These are phyloP conservation scores for Nanorana parkeri DNA, from an alignment of 2,113 vertebrate species.

Conservation along the genomic window DNA sequence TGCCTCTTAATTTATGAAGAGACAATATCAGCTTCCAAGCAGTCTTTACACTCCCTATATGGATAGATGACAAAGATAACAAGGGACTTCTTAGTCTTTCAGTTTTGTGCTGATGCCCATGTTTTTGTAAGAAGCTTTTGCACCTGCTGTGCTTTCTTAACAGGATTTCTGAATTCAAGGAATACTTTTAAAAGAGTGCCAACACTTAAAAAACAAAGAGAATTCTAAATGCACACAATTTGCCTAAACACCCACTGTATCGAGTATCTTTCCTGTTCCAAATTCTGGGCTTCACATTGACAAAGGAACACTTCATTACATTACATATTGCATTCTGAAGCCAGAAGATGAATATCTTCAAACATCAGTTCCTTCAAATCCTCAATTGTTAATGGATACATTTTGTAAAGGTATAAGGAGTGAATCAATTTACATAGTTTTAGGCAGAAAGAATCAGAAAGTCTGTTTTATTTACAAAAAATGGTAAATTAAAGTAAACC, in stretches of 20 bases:
- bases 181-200: conserved; percentile 67
- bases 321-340: not conserved
- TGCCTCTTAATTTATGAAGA: conserved; percentile 51
- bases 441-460: not conserved
- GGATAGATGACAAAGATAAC: conserved; percentile 76
- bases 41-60: conserved; percentile 67
- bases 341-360: not conserved
- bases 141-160: conserved; percentile 75
- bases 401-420: not conserved
- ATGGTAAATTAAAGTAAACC: not conserved
- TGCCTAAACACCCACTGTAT: conserved; percentile 1
- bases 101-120: conserved; percentile 65
- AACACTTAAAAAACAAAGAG: conserved; percentile 64
- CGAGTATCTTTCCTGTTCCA: not conserved
- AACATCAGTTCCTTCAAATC: not conserved
- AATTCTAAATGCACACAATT: conserved; percentile 1
- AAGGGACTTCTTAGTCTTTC: conserved; percentile 75
- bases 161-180: conserved; percentile 67
- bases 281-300: conserved; percentile 1
- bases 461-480: not conserved
- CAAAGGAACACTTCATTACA: not conserved
- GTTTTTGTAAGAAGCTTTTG: conserved; percentile 71
- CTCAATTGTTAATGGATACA: not conserved
- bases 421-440: not conserved
- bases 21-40: conserved; percentile 66